Conservation (phyloP, 2,113 vertebrate species). For the Acrocephalus arundinaceus region DNA sequence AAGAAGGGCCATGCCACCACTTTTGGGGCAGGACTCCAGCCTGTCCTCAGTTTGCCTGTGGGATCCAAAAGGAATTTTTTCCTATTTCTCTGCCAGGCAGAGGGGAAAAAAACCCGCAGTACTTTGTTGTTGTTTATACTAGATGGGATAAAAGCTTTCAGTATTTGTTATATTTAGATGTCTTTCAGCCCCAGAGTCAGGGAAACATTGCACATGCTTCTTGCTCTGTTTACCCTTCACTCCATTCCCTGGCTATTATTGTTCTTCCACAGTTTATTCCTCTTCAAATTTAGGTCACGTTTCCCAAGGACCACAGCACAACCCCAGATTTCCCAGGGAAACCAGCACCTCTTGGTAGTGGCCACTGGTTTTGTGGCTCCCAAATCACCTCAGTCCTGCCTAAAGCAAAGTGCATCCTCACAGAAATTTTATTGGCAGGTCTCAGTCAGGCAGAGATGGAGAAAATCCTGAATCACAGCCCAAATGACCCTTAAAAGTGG, state of each 20-base stretch:
- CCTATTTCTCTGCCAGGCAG: constrained; percentile 59
- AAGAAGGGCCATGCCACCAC: neutral
- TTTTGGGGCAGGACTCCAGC: neutral
- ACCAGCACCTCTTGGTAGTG: neutral
- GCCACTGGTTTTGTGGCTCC: neutral
- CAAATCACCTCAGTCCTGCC: neutral
- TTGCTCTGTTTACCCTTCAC: neutral
- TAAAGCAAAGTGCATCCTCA: neutral
- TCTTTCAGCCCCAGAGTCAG: neutral
- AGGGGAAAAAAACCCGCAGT: neutral
- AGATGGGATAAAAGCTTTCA: constrained; percentile 47
- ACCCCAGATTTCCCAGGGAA: neutral
- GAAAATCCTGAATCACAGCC: neutral
- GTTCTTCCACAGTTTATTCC: neutral
- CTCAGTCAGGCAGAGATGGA: neutral
- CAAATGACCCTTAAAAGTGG: neutral
- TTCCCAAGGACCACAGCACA: neutral
- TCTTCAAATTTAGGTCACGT: neutral
- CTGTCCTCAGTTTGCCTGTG: constrained; percentile 30
- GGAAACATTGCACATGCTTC: neutral
- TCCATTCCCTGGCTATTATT: neutral
- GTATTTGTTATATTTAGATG: constrained; percentile 66
- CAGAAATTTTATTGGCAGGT: neutral
- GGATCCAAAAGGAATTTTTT: neutral
- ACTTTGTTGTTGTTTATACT: constrained; percentile 42